A percentile compares a stretch with the other conserved stretches of the same genome.
Conservation (phyloP, 1,140 invertebrate genomes). For the Phthorimaea operculella region DNA sequence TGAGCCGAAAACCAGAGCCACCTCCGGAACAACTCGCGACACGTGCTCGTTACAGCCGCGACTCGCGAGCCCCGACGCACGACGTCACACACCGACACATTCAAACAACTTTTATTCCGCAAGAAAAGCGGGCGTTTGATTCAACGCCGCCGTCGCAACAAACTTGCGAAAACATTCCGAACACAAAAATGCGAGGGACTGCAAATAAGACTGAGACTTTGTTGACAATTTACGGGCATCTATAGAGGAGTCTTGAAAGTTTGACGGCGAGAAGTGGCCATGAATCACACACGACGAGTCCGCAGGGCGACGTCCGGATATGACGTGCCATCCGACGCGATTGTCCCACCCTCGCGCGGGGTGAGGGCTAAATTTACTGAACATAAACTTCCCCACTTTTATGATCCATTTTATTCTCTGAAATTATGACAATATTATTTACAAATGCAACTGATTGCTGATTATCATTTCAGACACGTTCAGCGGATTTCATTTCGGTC, state of each 20-base stretch:
- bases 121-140: neutral
- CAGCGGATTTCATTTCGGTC: neutral
- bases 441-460: neutral
- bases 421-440: neutral
- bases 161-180: no score
- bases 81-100: neutral
- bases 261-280: neutral
- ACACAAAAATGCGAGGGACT: neutral
- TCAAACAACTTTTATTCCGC: neutral
- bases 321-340: neutral
- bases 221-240: neutral
- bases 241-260: neutral
- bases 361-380: neutral
- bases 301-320: neutral
- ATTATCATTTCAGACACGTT: neutral
- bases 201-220: neutral
- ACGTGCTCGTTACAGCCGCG: neutral
- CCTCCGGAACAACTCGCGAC: neutral
- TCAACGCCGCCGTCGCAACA: neutral
- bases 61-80: neutral
- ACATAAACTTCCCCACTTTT: neutral
- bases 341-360: neutral
- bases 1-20: conserved; percentile 9
- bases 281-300: neutral
- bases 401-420: neutral